Evolutionary conservation across 2,797 vertebrate species (phyloP), one percentile per base, ranked within the genome.

Genomic region (Lacerta agilis): DNA sequence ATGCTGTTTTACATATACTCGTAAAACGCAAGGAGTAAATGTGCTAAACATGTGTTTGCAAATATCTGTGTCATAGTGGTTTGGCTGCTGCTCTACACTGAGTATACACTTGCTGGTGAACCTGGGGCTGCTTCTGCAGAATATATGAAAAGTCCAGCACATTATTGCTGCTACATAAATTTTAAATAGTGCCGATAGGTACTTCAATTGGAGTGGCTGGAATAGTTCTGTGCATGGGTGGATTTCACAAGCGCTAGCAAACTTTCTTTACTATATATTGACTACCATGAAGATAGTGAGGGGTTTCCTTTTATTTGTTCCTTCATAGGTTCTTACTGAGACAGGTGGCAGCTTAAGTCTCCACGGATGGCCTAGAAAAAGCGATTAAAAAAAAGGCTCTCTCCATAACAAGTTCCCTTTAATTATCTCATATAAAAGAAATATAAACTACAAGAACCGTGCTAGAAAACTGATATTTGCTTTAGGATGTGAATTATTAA

Each of bases 401-500:
- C 61, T 29, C 41, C 41, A 69, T 71, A 38, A 38, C 85, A 79
- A 23, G 3, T 87, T 38, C 33, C 29, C 43, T 43, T 41, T 41
- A 17, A 79, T 15, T n/a, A 6, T 27, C 8, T 71, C 20, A 66
- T 73, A 61, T 3, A 89, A 82, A 67, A 41, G 36, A 69, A 85
- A 77, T 69, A 58, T 23, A 41, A 69, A 25, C 41, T 38, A 66
- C 43, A 69, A n/a, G 25, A 49, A 76, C 3, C 4, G 11, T 67
- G 20, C 29, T 9, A 86, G n/a, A 64, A 85, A 55, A 33, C 43
- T 90, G 81, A 61, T 29, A n/a, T 36, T 94, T 88, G 66, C 66
- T 88, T 89, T 89, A 91, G 73, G 72, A 90, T 87, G 85, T 82
- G 55, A 90, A 92, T 92, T 91, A 36, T 41, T 64, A 67, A 58